Conservation (phyloP, 2,113 vertebrate species). For the Ellobius talpinus region DNA sequence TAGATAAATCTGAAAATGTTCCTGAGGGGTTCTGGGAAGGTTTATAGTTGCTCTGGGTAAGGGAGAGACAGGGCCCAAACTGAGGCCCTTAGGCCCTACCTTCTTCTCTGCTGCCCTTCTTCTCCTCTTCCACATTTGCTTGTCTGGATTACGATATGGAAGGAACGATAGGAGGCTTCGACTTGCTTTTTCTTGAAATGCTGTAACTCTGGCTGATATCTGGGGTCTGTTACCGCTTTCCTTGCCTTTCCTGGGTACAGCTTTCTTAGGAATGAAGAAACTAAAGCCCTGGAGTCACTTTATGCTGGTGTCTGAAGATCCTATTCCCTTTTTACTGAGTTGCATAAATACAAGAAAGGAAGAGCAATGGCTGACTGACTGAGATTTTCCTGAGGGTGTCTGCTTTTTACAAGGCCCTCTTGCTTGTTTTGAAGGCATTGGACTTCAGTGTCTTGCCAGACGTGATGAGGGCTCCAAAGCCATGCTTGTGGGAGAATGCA, state of each 20-base stretch:
- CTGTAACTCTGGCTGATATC: neutral
- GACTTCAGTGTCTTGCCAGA: conserved; percentile 90
- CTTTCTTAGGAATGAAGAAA: neutral
- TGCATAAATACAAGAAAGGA: neutral
- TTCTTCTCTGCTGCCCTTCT: neutral
- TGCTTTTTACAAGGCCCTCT: conserved; percentile 75
- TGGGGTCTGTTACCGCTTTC: neutral
- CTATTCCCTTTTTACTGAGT: conserved; percentile 21
- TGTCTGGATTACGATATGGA: conserved; percentile 20
- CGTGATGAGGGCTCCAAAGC: conserved; percentile 96
- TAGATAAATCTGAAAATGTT: conserved; percentile 22
- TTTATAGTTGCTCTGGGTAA: neutral
- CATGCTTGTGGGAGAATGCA: conserved; percentile 95
- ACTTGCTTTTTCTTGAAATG: conserved; percentile 4
- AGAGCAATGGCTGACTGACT: conserved; percentile 2
- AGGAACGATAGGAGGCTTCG: neutral
- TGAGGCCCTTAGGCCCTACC: neutral
- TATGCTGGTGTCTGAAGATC: neutral
- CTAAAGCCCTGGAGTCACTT: neutral
- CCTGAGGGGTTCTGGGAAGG: neutral
- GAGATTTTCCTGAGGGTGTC: conserved; percentile 52
- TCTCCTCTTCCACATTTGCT: neutral
- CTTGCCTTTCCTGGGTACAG: conserved; percentile 16
- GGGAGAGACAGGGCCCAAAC: neutral
- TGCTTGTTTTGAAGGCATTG: conserved; percentile 68